Percentiles rank a stretch among this genome's conserved stretches.
Conservation (phyloP, 2,888 invertebrate genomes). For the Macaria notata region DNA sequence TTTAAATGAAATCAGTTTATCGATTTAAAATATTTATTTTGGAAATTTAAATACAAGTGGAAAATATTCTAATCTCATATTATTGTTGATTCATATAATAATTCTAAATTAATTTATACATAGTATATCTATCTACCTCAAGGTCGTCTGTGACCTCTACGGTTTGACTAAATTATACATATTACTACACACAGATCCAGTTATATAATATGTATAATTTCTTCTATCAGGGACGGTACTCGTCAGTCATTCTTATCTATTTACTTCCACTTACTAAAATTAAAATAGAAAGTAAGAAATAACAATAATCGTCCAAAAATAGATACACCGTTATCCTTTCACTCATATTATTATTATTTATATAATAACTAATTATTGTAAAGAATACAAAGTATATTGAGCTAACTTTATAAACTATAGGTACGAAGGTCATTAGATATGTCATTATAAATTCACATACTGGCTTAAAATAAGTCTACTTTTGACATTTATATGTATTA, state of each 20-base stretch:
- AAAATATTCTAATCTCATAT: constrained; percentile 55
- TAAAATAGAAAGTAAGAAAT: constrained; percentile 41
- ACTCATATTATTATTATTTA: constrained; percentile 35
- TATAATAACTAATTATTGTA: constrained; percentile 26
- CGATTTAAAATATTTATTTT: constrained; percentile 65
- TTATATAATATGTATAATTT: constrained; percentile 36
- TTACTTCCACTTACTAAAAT: constrained; percentile 32
- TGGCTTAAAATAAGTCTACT: neutral
- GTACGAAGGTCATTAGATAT: constrained; percentile 23
- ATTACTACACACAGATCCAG: constrained; percentile 42
- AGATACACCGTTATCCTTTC: constrained; percentile 44
- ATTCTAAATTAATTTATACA: constrained; percentile 59
- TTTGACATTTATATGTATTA: no score
- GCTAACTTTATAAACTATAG: constrained; percentile 30
- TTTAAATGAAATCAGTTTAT: constrained; percentile 1
- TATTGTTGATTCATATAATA: constrained; percentile 41
- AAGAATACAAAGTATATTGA: constrained; percentile 41
- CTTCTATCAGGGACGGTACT: constrained; percentile 49
- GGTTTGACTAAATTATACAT: constrained; percentile 48
- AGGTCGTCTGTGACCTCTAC: constrained; percentile 39
- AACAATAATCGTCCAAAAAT: constrained; percentile 37
- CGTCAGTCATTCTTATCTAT: constrained; percentile 47
- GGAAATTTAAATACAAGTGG: constrained; percentile 74
- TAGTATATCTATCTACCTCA: constrained; percentile 37
- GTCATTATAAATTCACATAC: neutral